Evolutionary conservation across 1,140 invertebrate species (phyloP).

Genomic region (Drosophila eugracilis): DNA sequence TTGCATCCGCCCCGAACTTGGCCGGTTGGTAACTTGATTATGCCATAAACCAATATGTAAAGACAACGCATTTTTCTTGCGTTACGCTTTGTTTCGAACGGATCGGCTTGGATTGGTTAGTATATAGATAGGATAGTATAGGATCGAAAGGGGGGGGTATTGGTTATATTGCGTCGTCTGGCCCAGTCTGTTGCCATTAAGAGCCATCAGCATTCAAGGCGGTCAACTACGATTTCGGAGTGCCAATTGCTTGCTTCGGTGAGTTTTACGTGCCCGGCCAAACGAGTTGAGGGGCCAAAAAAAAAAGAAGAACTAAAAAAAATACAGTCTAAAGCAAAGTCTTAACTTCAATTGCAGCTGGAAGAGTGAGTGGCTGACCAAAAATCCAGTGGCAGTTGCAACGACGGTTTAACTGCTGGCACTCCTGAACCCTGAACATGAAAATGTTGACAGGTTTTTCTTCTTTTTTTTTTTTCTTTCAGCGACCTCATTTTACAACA

Average conservation of each 20-base stretch:
- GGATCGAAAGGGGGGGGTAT: background rate
- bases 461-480: slow-evolving; percentile 48
- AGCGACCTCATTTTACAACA: slow-evolving; percentile 45
- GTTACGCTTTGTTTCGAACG: slow-evolving; percentile 31
- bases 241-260: slow-evolving; percentile 63
- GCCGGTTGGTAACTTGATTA: slow-evolving; percentile 68
- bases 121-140: no score
- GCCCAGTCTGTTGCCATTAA: slow-evolving; percentile 53
- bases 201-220: slow-evolving; percentile 80
- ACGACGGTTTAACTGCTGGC: slow-evolving; percentile 34
- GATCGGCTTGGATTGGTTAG: background rate
- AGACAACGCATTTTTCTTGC: slow-evolving; percentile 52
- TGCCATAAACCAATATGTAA: slow-evolving; percentile 64
- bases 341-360: slow-evolving; percentile 5
- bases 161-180: slow-evolving; percentile 64
- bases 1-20: slow-evolving; percentile 64
- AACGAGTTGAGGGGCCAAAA: slow-evolving; percentile 50
- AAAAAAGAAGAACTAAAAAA: background rate
- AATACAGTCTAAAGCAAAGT: slow-evolving; percentile 21
- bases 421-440: slow-evolving; percentile 74
- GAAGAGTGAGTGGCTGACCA: slow-evolving; percentile 7
- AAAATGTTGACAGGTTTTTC: slow-evolving; percentile 71
- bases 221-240: slow-evolving; percentile 70
- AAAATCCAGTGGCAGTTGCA: slow-evolving; percentile 34
- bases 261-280: slow-evolving; percentile 47